phyloP scores from a whole-genome alignment of 2,113 vertebrate species.

The Syngnathus typhle region DNA sequence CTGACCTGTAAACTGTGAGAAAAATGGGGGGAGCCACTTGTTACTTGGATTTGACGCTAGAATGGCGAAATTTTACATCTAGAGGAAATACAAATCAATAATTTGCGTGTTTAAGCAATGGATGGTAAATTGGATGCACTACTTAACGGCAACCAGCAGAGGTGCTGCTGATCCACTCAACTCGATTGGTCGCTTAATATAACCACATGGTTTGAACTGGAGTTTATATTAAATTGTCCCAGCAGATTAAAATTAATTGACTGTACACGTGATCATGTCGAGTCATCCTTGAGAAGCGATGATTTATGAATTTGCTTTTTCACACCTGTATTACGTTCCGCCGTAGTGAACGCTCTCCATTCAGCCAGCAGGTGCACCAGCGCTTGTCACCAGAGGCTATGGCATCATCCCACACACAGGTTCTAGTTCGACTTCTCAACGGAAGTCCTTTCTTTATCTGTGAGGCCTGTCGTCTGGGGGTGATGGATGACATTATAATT shows the following conservation, averaged over 20 bases:
- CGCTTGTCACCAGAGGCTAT: constrained; percentile 36
- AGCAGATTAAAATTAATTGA: not conserved
- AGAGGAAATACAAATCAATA: not conserved
- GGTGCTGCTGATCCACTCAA: not conserved
- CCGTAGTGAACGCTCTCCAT: constrained; percentile 20
- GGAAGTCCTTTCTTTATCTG: constrained; percentile 60
- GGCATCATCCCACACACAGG: constrained; percentile 36
- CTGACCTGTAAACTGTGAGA: constrained; percentile 28
- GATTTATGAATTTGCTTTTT: not conserved
- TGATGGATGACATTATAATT: constrained; percentile 72
- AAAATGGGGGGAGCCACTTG: not conserved
- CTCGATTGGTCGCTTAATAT: not conserved
- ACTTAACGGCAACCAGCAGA: not conserved
- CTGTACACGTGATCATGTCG: not conserved
- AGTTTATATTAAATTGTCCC: not conserved
- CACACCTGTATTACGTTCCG: constrained; percentile 21
- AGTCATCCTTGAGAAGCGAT: not conserved
- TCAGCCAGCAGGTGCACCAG: constrained; percentile 45
- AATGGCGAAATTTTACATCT: not conserved
- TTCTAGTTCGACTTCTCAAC: constrained; percentile 42
- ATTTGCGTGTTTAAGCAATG: not conserved
- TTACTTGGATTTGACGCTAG: not conserved
- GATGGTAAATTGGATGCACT: not conserved
- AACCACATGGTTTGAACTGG: no score
- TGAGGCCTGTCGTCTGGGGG: constrained; percentile 50